phyloP scores from a whole-genome alignment of 2,888 invertebrate species.

The Scaptomyza parva region DNA sequence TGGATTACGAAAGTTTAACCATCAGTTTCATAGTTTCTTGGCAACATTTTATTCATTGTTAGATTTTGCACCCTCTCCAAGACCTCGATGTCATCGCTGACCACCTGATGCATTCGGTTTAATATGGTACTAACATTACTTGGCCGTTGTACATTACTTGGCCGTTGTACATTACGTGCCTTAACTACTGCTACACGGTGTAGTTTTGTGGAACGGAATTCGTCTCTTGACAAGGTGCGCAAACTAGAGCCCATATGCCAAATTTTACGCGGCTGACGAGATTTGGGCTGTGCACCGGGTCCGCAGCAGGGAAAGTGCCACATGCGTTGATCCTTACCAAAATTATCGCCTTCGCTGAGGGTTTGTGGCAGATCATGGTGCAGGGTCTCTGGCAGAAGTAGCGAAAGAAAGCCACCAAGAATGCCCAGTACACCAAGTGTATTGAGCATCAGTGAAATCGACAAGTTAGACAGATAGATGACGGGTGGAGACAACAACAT shows the following conservation, averaged over 20 bases:
- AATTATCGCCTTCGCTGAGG: constrained; percentile 93
- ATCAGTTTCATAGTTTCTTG: neutral
- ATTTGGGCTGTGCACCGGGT: constrained; percentile 86
- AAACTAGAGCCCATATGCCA: constrained; percentile 67
- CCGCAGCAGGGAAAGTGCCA: constrained; percentile 91
- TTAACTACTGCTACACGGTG: constrained; percentile 42
- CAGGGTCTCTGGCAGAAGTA: constrained; percentile 93
- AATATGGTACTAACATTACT: neutral
- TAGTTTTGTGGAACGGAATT: constrained; percentile 55
- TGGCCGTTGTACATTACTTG: neutral
- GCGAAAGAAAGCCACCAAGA: constrained; percentile 89
- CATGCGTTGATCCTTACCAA: constrained; percentile 91
- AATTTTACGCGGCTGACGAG: neutral
- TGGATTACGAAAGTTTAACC: neutral
- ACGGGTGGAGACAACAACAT: constrained; percentile 93
- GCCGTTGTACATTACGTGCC: neutral
- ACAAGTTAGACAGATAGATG: constrained; percentile 90
- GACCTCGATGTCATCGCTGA: constrained; percentile 10
- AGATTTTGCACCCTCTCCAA: constrained; percentile 22
- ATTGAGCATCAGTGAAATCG: constrained; percentile 61
- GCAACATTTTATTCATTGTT: neutral
- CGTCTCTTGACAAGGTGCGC: constrained; percentile 56
- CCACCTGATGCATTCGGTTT: neutral
- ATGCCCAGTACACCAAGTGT: constrained; percentile 90
- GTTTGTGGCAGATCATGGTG: constrained; percentile 94